Evolutionary conservation across 2,797 vertebrate genomes (phyloP).

Genomic region (Gymnodraco acuticeps): DNA sequence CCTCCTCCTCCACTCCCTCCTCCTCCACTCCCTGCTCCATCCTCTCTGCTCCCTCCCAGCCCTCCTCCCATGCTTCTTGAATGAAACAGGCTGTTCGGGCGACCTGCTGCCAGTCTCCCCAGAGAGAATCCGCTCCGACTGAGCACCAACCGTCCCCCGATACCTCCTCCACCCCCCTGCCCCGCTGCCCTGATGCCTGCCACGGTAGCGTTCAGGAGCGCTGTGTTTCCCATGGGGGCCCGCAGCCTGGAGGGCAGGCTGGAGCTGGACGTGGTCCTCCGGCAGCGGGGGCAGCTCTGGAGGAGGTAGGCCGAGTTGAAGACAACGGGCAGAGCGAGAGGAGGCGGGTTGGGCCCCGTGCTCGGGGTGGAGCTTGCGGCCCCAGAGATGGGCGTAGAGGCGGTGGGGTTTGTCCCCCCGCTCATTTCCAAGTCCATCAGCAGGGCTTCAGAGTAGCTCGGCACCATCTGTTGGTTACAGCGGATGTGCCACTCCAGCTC

Average conservation of each 20-base stretch:
- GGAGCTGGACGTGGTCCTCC: slow-evolving; percentile 89
- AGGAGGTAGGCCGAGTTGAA: slow-evolving; percentile 88
- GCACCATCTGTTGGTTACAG: slow-evolving; percentile 93
- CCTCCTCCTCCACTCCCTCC: slow-evolving; percentile 62
- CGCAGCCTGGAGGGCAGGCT: slow-evolving; percentile 88
- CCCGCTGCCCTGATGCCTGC: slow-evolving; percentile 82
- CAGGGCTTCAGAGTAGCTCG: slow-evolving; percentile 92
- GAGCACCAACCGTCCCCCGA: slow-evolving; percentile 88
- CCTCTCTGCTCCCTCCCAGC: slow-evolving; percentile 82
- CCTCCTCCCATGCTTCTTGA: slow-evolving; percentile 91
- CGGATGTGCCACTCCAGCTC: slow-evolving; percentile 95
- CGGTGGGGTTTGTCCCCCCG: slow-evolving; percentile 70
- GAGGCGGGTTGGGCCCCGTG: slow-evolving; percentile 57
- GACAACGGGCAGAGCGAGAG: slow-evolving; percentile 78
- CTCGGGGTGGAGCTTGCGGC: slow-evolving; percentile 61
- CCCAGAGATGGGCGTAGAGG: slow-evolving; percentile 76
- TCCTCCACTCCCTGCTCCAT: slow-evolving; percentile 71
- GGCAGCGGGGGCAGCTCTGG: slow-evolving; percentile 90
- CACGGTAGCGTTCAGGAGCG: slow-evolving; percentile 83
- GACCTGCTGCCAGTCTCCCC: slow-evolving; percentile 82
- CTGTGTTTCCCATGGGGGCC: slow-evolving; percentile 84
- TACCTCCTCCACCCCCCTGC: slow-evolving; percentile 68
- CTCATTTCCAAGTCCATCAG: slow-evolving; percentile 87
- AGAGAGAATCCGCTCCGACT: slow-evolving; percentile 93
- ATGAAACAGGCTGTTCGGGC: slow-evolving; percentile 87